A percentile compares a stretch with the other conserved stretches of the same genome.
These are phyloP conservation scores for Myopa tessellatipennis DNA, from an alignment of 2,888 invertebrate species.

Conservation along the genomic window DNA sequence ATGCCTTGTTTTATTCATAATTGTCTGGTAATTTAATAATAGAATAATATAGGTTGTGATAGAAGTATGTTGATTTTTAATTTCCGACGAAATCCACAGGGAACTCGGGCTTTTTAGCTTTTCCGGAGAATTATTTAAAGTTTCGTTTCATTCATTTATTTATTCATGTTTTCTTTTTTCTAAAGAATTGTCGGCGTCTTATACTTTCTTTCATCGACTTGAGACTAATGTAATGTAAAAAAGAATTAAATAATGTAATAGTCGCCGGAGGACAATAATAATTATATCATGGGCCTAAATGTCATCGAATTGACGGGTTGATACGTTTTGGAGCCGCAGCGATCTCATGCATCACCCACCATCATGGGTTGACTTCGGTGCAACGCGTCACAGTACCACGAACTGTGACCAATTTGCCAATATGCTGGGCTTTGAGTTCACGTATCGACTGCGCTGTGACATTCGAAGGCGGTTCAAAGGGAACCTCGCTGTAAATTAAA, in stretches of 20 bases:
- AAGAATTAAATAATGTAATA: constrained; percentile 77
- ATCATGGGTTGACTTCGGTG: constrained; percentile 98
- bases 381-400: constrained; percentile 91
- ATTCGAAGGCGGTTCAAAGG: constrained; percentile 75
- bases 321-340: constrained; percentile 98
- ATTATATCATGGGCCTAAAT: constrained; percentile 93
- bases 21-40: too few species aligned
- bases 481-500: constrained; percentile 94
- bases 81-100: too few species aligned
- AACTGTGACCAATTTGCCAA: constrained; percentile 93
- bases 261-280: constrained; percentile 90
- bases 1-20: too few species aligned
- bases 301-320: constrained; percentile 88
- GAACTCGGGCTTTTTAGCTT: too few species aligned
- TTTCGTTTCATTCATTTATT: too few species aligned
- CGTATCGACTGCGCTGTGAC: constrained; percentile 88
- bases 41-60: too few species aligned
- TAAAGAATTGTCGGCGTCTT: too few species aligned
- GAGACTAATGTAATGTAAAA: too few species aligned
- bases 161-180: too few species aligned
- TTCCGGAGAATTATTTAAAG: too few species aligned
- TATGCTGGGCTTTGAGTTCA: constrained; percentile 91
- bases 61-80: too few species aligned
- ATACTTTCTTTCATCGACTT: too few species aligned
- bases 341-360: constrained; percentile 98